Conservation (phyloP, 2,113 vertebrate species). For the Ochotona princeps region DNA sequence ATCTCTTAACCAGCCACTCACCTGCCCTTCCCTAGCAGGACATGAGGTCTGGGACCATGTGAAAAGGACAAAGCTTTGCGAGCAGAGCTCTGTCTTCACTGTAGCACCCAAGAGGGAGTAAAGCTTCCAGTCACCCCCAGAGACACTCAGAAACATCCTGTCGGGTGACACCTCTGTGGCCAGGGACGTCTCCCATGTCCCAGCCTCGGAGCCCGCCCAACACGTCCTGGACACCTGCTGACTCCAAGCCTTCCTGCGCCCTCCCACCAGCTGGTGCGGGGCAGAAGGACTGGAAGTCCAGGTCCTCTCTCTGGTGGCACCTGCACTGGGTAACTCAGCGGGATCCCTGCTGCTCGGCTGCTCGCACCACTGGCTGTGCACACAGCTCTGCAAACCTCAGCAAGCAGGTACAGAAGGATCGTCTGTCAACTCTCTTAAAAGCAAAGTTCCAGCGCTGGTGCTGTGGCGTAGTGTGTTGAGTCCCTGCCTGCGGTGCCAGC, state of each 20-base stretch:
- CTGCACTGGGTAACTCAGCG: too few species aligned
- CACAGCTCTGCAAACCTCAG: too few species aligned
- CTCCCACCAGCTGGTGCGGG: not conserved
- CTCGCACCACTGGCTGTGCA: too few species aligned
- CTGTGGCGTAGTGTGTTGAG: too few species aligned
- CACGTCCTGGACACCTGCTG: constrained; percentile 6
- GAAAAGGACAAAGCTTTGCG: not conserved
- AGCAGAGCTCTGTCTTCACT: not conserved
- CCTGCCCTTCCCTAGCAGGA: not conserved
- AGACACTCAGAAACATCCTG: not conserved
- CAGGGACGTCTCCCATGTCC: constrained; percentile 43
- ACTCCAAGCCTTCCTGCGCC: not conserved
- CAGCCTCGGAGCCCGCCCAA: not conserved
- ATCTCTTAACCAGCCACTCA: too few species aligned
- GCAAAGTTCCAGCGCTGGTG: too few species aligned
- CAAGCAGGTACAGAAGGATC: too few species aligned
- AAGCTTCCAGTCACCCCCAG: not conserved
- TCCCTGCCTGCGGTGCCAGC: too few species aligned
- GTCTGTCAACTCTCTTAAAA: too few species aligned
- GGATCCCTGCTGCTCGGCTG: too few species aligned
- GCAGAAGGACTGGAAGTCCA: too few species aligned
- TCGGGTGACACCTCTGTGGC: constrained; percentile 16
- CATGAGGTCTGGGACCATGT: not conserved
- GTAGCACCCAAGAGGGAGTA: not conserved
- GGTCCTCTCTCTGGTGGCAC: too few species aligned